Percentiles rank a stretch among this genome's conserved stretches.
phyloP scores from a whole-genome alignment of 2,797 vertebrate species.

The Melanotaenia parkinsoni region DNA sequence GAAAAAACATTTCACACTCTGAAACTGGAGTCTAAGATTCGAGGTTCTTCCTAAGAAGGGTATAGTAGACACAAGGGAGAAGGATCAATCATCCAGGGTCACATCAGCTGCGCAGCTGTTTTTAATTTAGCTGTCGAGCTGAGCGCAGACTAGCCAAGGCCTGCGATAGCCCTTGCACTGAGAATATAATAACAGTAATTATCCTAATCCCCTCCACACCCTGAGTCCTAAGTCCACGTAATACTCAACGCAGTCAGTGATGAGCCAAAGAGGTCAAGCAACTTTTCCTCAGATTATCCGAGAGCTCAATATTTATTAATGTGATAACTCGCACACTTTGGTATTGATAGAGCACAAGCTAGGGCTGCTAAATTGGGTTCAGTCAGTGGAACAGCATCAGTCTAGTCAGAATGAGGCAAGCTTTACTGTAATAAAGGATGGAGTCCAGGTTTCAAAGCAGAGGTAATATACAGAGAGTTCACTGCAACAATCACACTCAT shows the following conservation, averaged over 20 bases:
- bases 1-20: slow-evolving; percentile 53
- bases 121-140: slow-evolving; percentile 82
- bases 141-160: slow-evolving; percentile 56
- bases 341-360: slow-evolving; percentile 55
- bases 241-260: slow-evolving; percentile 64
- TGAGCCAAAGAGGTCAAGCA: slow-evolving; percentile 78
- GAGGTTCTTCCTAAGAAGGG: slow-evolving; percentile 34
- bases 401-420: slow-evolving; percentile 26
- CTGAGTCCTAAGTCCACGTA: slow-evolving; percentile 60
- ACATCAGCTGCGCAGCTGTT: slow-evolving; percentile 63
- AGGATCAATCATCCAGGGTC: slow-evolving; percentile 73
- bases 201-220: slow-evolving; percentile 80
- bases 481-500: slow-evolving; percentile 41
- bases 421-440: slow-evolving; percentile 31
- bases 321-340: slow-evolving; percentile 61
- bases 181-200: slow-evolving; percentile 84
- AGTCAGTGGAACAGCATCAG: slow-evolving; percentile 50
- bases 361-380: slow-evolving; percentile 57
- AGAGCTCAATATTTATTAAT: slow-evolving; percentile 72
- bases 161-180: slow-evolving; percentile 67
- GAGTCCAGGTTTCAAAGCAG: slow-evolving; percentile 40
- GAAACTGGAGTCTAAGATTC: slow-evolving; percentile 43
- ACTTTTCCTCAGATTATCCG: slow-evolving; percentile 77
- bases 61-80: slow-evolving; percentile 39
- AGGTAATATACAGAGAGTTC: slow-evolving; percentile 48